phyloP scores from a whole-genome alignment of 2,113 vertebrate species.

The Turdus rufiventris region DNA sequence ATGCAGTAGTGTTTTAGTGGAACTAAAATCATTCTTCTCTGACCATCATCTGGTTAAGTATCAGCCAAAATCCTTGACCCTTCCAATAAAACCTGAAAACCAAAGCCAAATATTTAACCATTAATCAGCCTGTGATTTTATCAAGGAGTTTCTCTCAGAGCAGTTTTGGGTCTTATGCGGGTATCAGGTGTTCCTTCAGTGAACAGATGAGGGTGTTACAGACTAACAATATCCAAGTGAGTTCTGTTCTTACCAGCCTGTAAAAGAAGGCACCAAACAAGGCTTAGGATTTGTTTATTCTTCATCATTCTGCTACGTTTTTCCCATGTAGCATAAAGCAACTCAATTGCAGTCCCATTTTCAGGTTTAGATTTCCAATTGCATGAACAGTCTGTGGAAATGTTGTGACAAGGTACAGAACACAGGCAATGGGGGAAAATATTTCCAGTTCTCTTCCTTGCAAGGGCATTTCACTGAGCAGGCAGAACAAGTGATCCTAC shows the following conservation, averaged over 20 bases:
- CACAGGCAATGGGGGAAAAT: not conserved
- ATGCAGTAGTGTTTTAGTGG: not conserved
- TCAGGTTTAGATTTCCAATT: not conserved
- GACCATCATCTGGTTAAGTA: not conserved
- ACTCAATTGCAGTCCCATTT: not conserved
- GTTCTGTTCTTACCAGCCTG: not conserved
- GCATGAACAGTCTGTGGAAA: not conserved
- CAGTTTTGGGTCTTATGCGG: not conserved
- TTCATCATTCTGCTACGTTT: not conserved
- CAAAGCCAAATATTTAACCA: not conserved
- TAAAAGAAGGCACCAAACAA: not conserved
- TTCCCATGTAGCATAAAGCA: not conserved
- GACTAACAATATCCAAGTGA: not conserved
- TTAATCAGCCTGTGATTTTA: slow-evolving; percentile 12
- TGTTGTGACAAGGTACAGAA: not conserved
- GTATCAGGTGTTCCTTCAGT: not conserved
- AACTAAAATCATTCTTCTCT: not conserved
- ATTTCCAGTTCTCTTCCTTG: not conserved
- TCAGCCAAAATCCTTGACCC: not conserved
- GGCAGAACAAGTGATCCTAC: not conserved
- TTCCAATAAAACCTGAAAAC: slow-evolving; percentile 24
- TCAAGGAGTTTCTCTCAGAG: not conserved
- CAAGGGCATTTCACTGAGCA: not conserved
- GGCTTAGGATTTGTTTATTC: not conserved
- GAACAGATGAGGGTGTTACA: not conserved